These are phyloP conservation scores for Lamproptera curius DNA, from an alignment of 2,888 invertebrate genomes.

Conservation along the genomic window DNA sequence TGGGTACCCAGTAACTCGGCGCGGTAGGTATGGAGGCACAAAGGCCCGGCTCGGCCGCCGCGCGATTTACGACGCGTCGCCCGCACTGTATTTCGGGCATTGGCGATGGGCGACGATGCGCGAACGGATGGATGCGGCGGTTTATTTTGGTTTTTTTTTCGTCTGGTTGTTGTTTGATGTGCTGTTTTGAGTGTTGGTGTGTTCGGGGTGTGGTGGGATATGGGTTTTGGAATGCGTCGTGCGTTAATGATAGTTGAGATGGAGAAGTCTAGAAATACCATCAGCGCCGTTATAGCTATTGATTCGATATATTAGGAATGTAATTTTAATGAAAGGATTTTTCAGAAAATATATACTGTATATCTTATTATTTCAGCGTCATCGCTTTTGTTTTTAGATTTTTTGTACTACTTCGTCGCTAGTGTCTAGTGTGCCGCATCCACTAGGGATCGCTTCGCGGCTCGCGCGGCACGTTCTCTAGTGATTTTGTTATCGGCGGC, in stretches of 20 bases:
- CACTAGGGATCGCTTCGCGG: slow-evolving; percentile 30
- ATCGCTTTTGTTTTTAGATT: too few relatives aligned
- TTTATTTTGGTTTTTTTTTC: slow-evolving; percentile 19
- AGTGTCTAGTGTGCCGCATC: too few relatives aligned
- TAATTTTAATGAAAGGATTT: too few relatives aligned
- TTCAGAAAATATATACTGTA: too few relatives aligned
- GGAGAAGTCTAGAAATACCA: too few relatives aligned
- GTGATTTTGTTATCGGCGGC: slow-evolving; percentile 75
- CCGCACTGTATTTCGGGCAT: slow-evolving; percentile 76
- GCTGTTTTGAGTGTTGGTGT: not conserved
- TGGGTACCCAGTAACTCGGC: slow-evolving; percentile 29
- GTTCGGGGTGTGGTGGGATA: not conserved
- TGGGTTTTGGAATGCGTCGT: too few relatives aligned
- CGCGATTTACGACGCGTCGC: slow-evolving; percentile 80
- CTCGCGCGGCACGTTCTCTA: slow-evolving; percentile 53
- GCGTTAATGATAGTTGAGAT: too few relatives aligned
- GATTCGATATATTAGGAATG: too few relatives aligned
- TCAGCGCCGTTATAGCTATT: too few relatives aligned
- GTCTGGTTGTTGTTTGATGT: not conserved
- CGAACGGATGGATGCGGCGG: slow-evolving; percentile 43
- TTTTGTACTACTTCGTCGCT: too few relatives aligned
- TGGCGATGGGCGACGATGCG: slow-evolving; percentile 43
- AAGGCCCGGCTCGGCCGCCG: slow-evolving; percentile 69
- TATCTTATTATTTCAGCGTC: too few relatives aligned
- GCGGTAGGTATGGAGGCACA: slow-evolving; percentile 55